Evolutionary conservation across 2,797 vertebrate species (phyloP), one percentile per base, ranked within the genome.

Genomic region (Bovichtus diacanthus): DNA sequence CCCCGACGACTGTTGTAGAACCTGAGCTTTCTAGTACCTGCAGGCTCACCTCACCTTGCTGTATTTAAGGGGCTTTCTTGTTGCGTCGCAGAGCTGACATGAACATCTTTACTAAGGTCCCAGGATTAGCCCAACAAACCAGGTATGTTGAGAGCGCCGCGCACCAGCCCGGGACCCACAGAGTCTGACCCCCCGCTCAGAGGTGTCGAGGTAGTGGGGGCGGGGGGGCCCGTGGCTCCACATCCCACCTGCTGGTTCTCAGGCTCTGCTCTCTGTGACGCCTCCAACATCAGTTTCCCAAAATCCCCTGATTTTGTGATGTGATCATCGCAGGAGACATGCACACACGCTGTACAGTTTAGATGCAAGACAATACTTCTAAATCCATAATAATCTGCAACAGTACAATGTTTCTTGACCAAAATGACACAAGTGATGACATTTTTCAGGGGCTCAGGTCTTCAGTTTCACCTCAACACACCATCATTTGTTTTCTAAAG

Each of bases 51-150:
- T 84, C 90, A 47, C 41, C 84, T 66, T 41, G 78, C 70, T 82
- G 77, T 96, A 95, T 95, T 95, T 96, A 96, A 95, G 90, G 88
- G 87, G 18, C 87, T 69, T 88, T 92, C 72, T 87, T 84, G 86
- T 83, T 88, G 86, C 78, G 78, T 89, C 81, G 63, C 91, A 64
- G 90, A 93, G 95, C 95, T 94, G 94, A 95, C 92, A 96, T 96
- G 94, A 95, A 95, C 94, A 95, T 96, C 94, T 95, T 95, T 84
- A 93, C 94, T 93, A 95, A 95, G 78, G 89, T 95, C 90, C 86
- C 93, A 81, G 94, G 92, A 95, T 92, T 94, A 91, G 90, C 88
- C 90, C 94, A 95, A 95, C 92, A 94, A 95, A 93, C 93, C 93
- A 96, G 95, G 94, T 96, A 95, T 74, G 94, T 95, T 63, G 47